Percentiles rank a stretch among this genome's conserved stretches.
These are phyloP conservation scores for Drosophila busckii DNA, from an alignment of 1,140 invertebrate species.

Conservation along the genomic window DNA sequence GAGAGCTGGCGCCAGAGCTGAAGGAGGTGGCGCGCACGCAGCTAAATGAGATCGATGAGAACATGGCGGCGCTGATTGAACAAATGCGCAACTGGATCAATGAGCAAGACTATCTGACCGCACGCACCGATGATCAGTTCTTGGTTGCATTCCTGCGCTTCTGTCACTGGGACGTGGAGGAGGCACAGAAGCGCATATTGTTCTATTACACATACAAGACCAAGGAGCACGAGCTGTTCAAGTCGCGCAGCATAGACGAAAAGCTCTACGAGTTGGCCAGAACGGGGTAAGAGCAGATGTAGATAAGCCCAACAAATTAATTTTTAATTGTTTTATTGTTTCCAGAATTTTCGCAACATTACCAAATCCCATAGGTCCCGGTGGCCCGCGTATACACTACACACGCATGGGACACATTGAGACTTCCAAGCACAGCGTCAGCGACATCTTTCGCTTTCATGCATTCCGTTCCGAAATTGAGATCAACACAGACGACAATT, in stretches of 20 bases:
- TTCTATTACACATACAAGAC: constrained; percentile 78
- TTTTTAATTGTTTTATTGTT: background rate
- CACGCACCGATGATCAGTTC: constrained; percentile 82
- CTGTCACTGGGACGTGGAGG: constrained; percentile 84
- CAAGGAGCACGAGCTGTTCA: constrained; percentile 49
- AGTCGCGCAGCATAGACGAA: constrained; percentile 57
- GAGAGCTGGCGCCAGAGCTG: constrained; percentile 79
- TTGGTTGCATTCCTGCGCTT: constrained; percentile 83
- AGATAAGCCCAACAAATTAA: background rate
- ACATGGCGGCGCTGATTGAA: constrained; percentile 79
- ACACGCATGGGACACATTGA: constrained; percentile 80
- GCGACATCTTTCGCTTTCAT: constrained; percentile 77
- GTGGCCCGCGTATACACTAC: constrained; percentile 80
- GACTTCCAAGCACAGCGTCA: constrained; percentile 78
- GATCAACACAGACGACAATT: constrained; percentile 79
- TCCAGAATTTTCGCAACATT: constrained; percentile 70
- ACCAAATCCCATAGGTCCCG: constrained; percentile 77
- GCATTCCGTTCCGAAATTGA: constrained; percentile 79
- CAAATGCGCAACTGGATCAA: constrained; percentile 82
- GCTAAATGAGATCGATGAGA: constrained; percentile 81
- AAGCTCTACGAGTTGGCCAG: constrained; percentile 55
- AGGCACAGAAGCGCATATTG: constrained; percentile 83
- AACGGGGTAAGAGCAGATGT: constrained; percentile 45
- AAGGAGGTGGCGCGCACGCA: constrained; percentile 80
- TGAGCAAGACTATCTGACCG: constrained; percentile 82